Evolutionary conservation across 2,888 invertebrate genomes (phyloP).

Genomic region (Zootermopsis nevadensis): DNA sequence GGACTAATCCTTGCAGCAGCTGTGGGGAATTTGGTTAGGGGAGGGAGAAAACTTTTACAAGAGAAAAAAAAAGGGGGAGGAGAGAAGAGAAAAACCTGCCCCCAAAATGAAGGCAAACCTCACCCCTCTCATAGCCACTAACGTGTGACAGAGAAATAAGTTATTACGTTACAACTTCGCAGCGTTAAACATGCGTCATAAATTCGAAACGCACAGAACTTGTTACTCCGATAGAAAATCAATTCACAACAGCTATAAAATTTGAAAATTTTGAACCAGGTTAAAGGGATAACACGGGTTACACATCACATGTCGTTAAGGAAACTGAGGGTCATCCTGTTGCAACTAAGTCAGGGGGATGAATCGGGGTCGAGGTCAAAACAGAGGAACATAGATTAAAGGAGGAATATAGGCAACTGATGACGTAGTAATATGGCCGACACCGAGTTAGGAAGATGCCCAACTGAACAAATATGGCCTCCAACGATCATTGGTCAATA

Average conservation of each 20-base stretch:
- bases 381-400: background rate
- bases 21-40: slow-evolving; percentile 6
- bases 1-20: slow-evolving; percentile 10
- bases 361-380: slow-evolving; percentile 11
- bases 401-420: background rate
- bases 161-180: background rate
- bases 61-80: slow-evolving; percentile 8
- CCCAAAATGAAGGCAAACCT: background rate
- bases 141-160: slow-evolving; percentile 6
- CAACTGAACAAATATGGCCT: slow-evolving; percentile 7
- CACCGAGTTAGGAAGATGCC: background rate
- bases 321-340: background rate
- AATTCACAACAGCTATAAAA: background rate
- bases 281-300: background rate
- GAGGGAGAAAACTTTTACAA: slow-evolving; percentile 1
- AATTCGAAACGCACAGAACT: background rate
- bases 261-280: background rate
- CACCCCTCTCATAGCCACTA: slow-evolving; percentile 1
- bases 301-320: background rate
- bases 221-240: background rate
- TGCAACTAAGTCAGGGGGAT: background rate
- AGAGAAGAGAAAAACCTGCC: slow-evolving; percentile 6
- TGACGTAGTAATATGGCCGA: slow-evolving; percentile 41
- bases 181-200: background rate
- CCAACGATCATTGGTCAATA: too few relatives aligned